Evolutionary conservation across 2,888 invertebrate species (phyloP).

Genomic region (Crossocerus cetratus): DNA sequence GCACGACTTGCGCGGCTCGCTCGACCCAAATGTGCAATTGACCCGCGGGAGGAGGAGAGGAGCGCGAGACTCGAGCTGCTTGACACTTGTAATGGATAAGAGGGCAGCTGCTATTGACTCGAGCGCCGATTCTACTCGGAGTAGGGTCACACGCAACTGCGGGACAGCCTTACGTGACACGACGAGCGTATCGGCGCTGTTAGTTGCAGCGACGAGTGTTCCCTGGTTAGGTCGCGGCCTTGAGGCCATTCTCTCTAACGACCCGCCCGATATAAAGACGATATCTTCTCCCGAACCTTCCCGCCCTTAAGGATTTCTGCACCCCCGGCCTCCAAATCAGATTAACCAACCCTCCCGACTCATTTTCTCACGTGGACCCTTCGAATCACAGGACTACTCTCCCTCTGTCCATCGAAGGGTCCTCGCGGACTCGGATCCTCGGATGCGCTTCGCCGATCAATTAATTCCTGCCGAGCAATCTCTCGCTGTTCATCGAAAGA

Average conservation of each 20-base stretch:
- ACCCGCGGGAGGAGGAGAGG: too few species aligned
- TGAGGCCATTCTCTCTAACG: too few species aligned
- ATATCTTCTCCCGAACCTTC: conserved; percentile 10
- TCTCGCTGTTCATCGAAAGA: not conserved
- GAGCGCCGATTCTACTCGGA: conserved; percentile 1
- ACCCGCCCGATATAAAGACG: too few species aligned
- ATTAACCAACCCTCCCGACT: conserved; percentile 1
- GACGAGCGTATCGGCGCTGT: conserved; percentile 14
- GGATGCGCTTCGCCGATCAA: not conserved
- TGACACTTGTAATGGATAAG: conserved; percentile 60
- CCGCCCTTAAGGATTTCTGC: not conserved
- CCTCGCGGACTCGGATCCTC: not conserved
- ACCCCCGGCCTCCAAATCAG: not conserved
- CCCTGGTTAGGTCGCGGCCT: too few species aligned
- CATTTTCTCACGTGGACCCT: not conserved
- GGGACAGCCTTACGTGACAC: conserved; percentile 22
- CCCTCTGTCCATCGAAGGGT: not conserved
- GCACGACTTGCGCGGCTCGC: conserved; percentile 47
- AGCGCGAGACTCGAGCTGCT: conserved; percentile 45
- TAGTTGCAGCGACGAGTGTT: too few species aligned
- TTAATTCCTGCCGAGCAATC: not conserved
- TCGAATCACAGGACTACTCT: not conserved
- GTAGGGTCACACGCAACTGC: conserved; percentile 23
- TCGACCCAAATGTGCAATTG: conserved; percentile 55
- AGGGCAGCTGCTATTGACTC: conserved; percentile 57